Evolutionary conservation across 2,113 vertebrate species (phyloP), one percentile per base, ranked within the genome.

Genomic region (Stomatorhinus ivindoensis): DNA sequence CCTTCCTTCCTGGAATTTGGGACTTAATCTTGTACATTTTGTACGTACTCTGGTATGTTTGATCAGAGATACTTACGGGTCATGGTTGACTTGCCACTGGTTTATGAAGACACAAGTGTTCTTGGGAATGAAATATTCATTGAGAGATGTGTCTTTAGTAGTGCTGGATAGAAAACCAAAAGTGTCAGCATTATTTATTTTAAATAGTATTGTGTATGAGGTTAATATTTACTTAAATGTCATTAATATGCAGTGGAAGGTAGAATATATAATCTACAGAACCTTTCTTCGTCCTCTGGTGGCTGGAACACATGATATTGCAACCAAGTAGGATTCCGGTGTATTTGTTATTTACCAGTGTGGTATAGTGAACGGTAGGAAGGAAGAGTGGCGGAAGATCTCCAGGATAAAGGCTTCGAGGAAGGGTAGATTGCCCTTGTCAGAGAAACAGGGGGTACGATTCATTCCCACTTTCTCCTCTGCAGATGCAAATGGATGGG

Each of bases 61-160:
- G 1, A 86, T 50, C 53, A 83, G 86, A 9, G 1, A 15, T 90
- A 98, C 98, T 98, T 95, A 99, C 98, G 94, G 93, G 9, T 99
- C 97, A 0, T 98, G 98, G 93, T 99, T 99, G 91, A 97, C 94
- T 89, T 99, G 98, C 97, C 98, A 99, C 94, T 99, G 98, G 94
- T 99, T 99, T 92, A 99, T 92, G 88, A 99, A 98, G 90, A 99
- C 94, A 0, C 98, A 99, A 1, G 94, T 95, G 88, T 97, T 94
- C 94, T 97, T 97, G 11, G 98, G 98, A 91, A 99, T 97, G 91
- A 96, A 99, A 90, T 93, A 99, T 44, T 97, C 97, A 0, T 96
- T 97, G 87, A 99, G 90, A 1, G 61, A 95, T 0, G 98, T 99
- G 4, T 97, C 94, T 93, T 94, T 97, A 0, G 96, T 95, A 0